Evolutionary conservation across 2,113 vertebrate genomes (phyloP).

Genomic region (Pituophis catenifer): DNA sequence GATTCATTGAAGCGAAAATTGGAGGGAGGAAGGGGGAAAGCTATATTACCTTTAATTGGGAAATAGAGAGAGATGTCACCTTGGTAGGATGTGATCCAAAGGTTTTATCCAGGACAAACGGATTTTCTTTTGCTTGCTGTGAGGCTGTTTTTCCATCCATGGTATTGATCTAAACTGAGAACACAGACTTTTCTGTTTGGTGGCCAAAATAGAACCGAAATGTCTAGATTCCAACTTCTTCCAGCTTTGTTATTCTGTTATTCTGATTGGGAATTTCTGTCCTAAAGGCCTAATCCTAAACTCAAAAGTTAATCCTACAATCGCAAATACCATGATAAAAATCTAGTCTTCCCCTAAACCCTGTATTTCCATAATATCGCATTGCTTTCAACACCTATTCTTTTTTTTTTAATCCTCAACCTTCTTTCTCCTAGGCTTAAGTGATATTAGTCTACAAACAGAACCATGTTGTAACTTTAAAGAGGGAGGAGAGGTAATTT

Average conservation of each 20-base stretch:
- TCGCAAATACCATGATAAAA: background rate
- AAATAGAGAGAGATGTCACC: background rate
- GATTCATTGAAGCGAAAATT: background rate
- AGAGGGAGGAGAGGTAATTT: background rate
- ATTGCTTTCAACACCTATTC: background rate
- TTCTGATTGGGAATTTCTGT: background rate
- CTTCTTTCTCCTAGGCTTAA: background rate
- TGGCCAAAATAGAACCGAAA: background rate
- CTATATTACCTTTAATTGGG: conserved; percentile 62
- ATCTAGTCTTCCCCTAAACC: background rate
- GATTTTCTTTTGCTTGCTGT: conserved; percentile 42
- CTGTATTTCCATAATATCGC: background rate
- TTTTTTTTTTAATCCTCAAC: background rate
- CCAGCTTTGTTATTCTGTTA: background rate
- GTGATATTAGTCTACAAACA: background rate
- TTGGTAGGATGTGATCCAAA: background rate
- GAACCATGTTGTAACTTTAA: background rate
- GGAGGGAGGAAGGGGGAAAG: background rate
- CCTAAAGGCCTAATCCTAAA: background rate
- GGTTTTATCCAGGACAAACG: background rate
- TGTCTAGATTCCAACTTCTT: background rate
- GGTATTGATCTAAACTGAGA: conserved; percentile 1
- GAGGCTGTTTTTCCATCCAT: conserved; percentile 47
- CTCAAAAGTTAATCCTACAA: background rate
- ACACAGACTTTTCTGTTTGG: conserved; percentile 24